Base-by-base conservation (phyloP, 2,113 vertebrate species). In the Boulengeromyrus knoepffleri region DNA sequence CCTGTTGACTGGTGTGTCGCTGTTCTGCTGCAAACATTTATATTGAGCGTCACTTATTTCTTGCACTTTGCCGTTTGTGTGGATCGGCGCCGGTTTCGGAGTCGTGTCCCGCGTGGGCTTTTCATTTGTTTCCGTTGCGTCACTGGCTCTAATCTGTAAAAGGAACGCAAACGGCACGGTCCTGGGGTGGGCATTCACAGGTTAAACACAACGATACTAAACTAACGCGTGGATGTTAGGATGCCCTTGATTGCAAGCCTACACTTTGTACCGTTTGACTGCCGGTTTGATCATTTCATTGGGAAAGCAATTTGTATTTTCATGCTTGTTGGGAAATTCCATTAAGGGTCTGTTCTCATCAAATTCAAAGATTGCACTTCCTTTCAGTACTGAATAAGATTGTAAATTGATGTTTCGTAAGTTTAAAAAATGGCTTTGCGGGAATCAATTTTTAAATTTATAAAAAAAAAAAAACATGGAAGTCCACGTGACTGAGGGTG, bases 1-100 rank as follows among this genome's bases (percentile, higher is more conserved):
- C 92, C 91, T 94, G 92, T 95, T 96, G 91, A 89, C 87, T n/a
- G 47, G 93, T 80, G 56, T 91, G 53, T 92, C 93, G 93, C 87
- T 92, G 92, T 91, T 91, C 88, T 91, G 86, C 89, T 94, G 88
- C 42, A 95, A 93, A 93, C 96, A 96, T 92, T 91, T 93, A 91
- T 94, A 91, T 90, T 94, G 94, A 92, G 91, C 92, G 50, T 93
- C 90, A 39, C 91, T 94, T 92, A 90, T 89, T 24, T 88, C 91
- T 90, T 93, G 92, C 31, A 90, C 90, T 74, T 93, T 91, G 56
- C 70, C 89, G 85, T 92, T 94, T 88, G 90, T 88, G 87, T 90
- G 70, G 46, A 88, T 92, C 90, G 90, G 89, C 89, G 91, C 92
- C 12, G 92, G 91, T 47, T 89, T 92, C 90, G 94, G 90, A 27